Percentiles rank a stretch among this genome's conserved stretches.
Conservation (phyloP, 1,140 invertebrate species). For the Lasaia peninsularis region DNA sequence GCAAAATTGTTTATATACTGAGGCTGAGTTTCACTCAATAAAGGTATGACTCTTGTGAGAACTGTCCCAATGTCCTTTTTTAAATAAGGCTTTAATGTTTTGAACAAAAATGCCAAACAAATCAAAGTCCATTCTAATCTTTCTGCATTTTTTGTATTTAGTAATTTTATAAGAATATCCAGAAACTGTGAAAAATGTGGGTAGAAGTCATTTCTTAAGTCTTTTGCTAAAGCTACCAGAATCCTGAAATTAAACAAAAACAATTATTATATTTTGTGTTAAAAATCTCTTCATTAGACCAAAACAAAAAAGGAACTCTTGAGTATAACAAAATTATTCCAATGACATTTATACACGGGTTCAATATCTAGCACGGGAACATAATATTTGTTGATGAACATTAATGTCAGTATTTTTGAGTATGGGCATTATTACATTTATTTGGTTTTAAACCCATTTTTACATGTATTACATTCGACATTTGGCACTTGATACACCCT, state of each 20-base stretch:
- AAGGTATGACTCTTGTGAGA: conserved; percentile 85
- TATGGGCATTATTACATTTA: not conserved
- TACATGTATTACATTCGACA: too few species aligned
- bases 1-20: conserved; percentile 94
- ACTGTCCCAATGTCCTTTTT: conserved; percentile 87
- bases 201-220: conserved; percentile 93
- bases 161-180: conserved; percentile 82
- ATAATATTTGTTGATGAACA: too few species aligned
- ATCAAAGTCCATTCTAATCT: conserved; percentile 90
- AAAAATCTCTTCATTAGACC: too few species aligned
- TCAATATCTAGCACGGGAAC: too few species aligned
- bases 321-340: too few species aligned
- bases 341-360: too few species aligned
- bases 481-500: too few species aligned
- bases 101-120: conserved; percentile 92
- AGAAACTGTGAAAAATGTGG: conserved; percentile 86
- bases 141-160: conserved; percentile 88
- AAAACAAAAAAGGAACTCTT: not conserved
- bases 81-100: conserved; percentile 89
- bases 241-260: conserved; percentile 80
- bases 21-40: conserved; percentile 84
- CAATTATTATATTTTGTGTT: too few species aligned
- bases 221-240: conserved; percentile 89
- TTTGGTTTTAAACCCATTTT: not conserved
- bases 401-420: too few species aligned